A percentile compares a stretch with the other conserved stretches of the same genome.
These are phyloP conservation scores for Saimiri boliviensis DNA, from an alignment of 2,113 vertebrate genomes.

Conservation along the genomic window DNA sequence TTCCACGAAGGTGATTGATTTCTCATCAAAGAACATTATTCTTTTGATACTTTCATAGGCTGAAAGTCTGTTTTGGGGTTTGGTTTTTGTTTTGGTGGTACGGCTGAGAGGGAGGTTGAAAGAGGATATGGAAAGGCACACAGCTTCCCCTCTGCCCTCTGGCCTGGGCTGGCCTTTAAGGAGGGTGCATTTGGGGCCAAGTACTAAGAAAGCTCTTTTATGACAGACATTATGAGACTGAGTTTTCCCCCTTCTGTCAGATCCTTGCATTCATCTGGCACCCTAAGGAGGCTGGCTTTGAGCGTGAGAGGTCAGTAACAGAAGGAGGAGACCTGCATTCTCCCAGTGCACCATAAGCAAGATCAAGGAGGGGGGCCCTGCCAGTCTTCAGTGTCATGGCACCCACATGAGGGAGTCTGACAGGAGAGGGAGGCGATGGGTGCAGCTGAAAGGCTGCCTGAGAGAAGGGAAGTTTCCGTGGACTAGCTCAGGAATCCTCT, in stretches of 20 bases:
- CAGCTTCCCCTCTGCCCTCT: not conserved
- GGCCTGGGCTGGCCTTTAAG: not conserved
- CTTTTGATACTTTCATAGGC: not conserved
- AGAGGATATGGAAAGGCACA: not conserved
- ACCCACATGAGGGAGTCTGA: not conserved
- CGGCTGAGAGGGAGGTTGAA: not conserved
- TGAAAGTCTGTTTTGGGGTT: not conserved
- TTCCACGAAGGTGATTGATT: not conserved
- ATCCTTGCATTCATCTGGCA: not conserved
- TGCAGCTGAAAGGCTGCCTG: not conserved
- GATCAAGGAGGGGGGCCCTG: not conserved
- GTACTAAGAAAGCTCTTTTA: not conserved
- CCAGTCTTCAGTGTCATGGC: not conserved
- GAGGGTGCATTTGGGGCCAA: not conserved
- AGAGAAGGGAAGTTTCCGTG: not conserved
- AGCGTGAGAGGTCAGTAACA: not conserved
- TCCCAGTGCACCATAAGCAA: not conserved
- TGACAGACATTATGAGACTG: not conserved
- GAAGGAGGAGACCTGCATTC: not conserved
- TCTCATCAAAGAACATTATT: not conserved
- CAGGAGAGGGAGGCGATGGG: not conserved
- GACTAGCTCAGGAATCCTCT: not conserved
- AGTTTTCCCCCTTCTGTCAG: not conserved
- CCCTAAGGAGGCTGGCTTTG: not conserved
- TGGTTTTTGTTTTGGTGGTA: not conserved